A percentile compares a stretch with the other conserved stretches of the same genome.
phyloP scores from a whole-genome alignment of 2,113 vertebrate genomes.

The Sinocyclocheilus grahami region DNA sequence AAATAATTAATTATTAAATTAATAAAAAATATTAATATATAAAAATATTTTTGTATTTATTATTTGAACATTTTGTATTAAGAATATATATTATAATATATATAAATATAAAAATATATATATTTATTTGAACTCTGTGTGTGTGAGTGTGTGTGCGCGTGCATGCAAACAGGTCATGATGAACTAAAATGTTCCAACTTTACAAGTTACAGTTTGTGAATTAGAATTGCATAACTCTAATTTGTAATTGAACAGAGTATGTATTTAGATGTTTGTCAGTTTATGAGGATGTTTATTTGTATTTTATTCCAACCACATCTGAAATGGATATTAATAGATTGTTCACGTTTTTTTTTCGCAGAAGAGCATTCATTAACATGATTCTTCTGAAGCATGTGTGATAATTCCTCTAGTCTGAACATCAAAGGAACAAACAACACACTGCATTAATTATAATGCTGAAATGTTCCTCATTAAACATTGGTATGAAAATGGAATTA shows the following conservation, averaged over 20 bases:
- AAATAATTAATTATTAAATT: too few relatives aligned
- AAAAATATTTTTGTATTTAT: too few relatives aligned
- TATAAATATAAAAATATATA: too few relatives aligned
- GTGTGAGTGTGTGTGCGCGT: too few relatives aligned
- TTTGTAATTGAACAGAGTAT: neutral
- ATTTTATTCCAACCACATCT: neutral
- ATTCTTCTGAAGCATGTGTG: neutral
- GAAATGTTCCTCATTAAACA: constrained; percentile 28
- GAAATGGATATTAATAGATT: neutral
- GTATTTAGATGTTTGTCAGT: neutral
- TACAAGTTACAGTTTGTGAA: neutral
- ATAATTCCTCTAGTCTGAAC: neutral
- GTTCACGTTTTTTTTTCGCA: neutral
- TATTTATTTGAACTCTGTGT: too few relatives aligned
- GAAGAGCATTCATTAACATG: neutral
- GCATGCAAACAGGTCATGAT: neutral
- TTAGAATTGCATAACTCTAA: neutral
- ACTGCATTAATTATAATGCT: neutral
- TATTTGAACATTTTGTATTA: too few relatives aligned
- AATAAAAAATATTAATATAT: too few relatives aligned
- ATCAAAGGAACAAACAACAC: constrained; percentile 2
- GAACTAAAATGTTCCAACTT: neutral
- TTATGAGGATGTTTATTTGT: neutral
- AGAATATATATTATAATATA: too few relatives aligned
- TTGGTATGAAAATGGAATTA: neutral